Evolutionary conservation across 2,797 vertebrate species (phyloP), one percentile per base, ranked within the genome.

Genomic region (Gobionotothen gibberifrons): DNA sequence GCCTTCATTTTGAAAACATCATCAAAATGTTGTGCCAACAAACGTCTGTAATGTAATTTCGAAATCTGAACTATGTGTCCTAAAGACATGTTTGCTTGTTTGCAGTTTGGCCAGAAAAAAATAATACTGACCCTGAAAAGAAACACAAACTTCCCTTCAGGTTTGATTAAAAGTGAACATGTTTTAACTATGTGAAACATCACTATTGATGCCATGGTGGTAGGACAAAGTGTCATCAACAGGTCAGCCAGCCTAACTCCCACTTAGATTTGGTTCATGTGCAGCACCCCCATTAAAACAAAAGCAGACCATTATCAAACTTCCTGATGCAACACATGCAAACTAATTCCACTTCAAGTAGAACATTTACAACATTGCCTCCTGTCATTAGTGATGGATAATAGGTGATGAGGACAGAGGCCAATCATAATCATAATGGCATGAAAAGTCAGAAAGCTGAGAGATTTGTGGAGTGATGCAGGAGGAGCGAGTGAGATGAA

Each of bases 401-500:
- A 76, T 66, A 56, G 70, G 46, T 72, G 72, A 80, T 39, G 75
- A 19, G 51, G 59, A 29, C 72, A 9, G 22, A 51, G 55, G 40
- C 15, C 3, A 54, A 53, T 79, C 66, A 65, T 61, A 72, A 61
- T 78, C 68, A 74, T 42, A 72, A 82, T 65, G 59, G 64, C 65
- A 62, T 36, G 53, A 55, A 72, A 21, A 76, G 71, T 75, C 61
- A 78, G 70, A 81, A 57, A 75, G 74, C 78, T 47, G 70, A 84
- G 86, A 85, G 76, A 88, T 84, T 69, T 36, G 32, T 69, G 72
- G 69, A 81, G 73, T 43, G 72, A 87, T 84, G 74, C 78, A 85
- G 87, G 75, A 85, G 74, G 76, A 86, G 80, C 11, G 5, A 60
- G 74, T 69, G 10, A 66, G 76, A 76, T 87, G 88, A 81, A 90